phyloP scores from a whole-genome alignment of 2,888 invertebrate species.

The Campaea margaritaria region DNA sequence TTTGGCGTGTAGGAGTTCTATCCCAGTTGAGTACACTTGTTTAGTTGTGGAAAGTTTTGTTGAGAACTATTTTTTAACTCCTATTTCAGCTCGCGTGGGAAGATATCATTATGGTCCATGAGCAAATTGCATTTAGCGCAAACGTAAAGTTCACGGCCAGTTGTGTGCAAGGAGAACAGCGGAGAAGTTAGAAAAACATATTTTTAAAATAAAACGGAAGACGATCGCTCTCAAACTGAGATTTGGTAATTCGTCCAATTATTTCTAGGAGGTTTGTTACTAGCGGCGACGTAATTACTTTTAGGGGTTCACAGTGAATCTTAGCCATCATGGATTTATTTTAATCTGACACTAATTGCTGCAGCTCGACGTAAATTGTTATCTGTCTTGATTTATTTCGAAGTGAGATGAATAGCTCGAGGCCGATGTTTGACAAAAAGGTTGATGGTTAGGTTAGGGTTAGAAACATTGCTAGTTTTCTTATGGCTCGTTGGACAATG shows the following conservation, averaged over 20 bases:
- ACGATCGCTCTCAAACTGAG: neutral
- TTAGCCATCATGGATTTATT: conserved; percentile 51
- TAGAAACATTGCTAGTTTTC: conserved; percentile 28
- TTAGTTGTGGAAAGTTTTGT: neutral
- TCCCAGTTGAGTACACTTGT: conserved; percentile 2
- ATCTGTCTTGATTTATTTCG: conserved; percentile 52
- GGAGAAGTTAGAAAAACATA: neutral
- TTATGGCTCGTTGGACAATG: conserved; percentile 22
- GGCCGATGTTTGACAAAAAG: conserved; percentile 24
- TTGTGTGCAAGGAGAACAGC: neutral
- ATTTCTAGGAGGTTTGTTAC: conserved; percentile 6
- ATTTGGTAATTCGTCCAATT: neutral
- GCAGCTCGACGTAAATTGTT: conserved; percentile 48
- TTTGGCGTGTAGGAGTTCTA: conserved; percentile 20
- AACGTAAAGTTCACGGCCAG: conserved; percentile 5
- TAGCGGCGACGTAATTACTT: neutral
- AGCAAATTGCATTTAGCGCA: conserved; percentile 15
- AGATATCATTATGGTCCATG: neutral
- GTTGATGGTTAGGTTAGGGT: conserved; percentile 27
- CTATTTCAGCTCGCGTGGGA: conserved; percentile 3
- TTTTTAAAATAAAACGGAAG: conserved; percentile 1
- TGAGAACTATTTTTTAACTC: conserved; percentile 14
- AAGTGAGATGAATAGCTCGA: conserved; percentile 23
- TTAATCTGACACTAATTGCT: conserved; percentile 54
- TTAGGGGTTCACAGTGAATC: conserved; percentile 39